phyloP scores from a whole-genome alignment of 2,113 vertebrate genomes.

The Empidonax traillii region DNA sequence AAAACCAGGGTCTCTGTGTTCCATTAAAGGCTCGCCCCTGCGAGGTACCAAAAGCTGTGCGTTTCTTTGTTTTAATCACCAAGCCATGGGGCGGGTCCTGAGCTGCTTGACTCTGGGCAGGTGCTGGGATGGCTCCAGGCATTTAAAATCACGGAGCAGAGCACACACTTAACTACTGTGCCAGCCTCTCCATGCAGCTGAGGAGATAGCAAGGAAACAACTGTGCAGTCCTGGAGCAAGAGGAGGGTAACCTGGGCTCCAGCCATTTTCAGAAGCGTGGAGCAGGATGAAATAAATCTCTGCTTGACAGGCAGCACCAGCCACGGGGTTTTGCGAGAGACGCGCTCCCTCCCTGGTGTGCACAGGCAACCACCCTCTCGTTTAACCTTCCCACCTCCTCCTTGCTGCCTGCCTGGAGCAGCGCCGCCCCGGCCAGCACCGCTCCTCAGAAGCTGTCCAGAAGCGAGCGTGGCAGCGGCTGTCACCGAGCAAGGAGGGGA shows the following conservation, averaged over 20 bases:
- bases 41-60: not conserved
- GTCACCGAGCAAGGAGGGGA: conserved; percentile 41
- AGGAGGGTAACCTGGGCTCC: not conserved
- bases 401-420: not conserved
- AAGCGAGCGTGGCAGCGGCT: not conserved
- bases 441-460: not conserved
- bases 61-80: conserved; percentile 14
- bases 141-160: not conserved
- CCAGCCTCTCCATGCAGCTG: not conserved
- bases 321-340: not conserved
- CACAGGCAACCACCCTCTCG: not conserved
- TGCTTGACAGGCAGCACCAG: not conserved
- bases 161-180: not conserved
- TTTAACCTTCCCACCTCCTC: conserved; percentile 30
- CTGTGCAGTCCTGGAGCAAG: not conserved
- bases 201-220: not conserved
- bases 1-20: conserved; percentile 43
- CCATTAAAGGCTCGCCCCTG: conserved; percentile 59
- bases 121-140: not conserved
- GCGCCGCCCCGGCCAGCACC: not conserved
- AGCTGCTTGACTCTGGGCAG: not conserved
- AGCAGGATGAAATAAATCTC: not conserved
- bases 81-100: not conserved
- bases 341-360: not conserved
- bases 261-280: not conserved